Conservation (phyloP, 2,888 invertebrate species). For the Chrysopilus asiliformis region DNA sequence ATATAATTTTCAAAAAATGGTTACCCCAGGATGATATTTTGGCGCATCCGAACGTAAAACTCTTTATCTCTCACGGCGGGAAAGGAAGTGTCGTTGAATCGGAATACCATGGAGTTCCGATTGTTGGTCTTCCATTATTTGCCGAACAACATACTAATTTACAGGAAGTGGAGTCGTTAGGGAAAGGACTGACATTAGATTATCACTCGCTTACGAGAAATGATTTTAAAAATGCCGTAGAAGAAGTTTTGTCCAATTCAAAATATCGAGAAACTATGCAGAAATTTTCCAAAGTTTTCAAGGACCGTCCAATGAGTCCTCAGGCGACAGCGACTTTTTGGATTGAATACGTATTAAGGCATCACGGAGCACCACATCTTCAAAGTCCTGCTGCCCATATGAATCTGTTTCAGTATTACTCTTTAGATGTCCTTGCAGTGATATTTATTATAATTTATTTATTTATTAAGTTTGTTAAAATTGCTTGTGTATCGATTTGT, state of each 20-base stretch:
- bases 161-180: conserved; percentile 14
- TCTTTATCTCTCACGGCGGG: conserved; percentile 55
- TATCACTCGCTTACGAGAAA: conserved; percentile 14
- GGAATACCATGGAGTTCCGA: conserved; percentile 44
- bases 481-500: no score
- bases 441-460: background rate
- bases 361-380: conserved; percentile 40
- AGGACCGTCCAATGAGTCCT: conserved; percentile 39
- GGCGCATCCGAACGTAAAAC: conserved; percentile 43
- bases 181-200: conserved; percentile 19
- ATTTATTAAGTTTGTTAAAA: no score
- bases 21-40: no score
- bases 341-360: conserved; percentile 42
- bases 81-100: conserved; percentile 50
- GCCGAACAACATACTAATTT: conserved; percentile 22
- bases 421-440: conserved; percentile 34
- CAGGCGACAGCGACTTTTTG: conserved; percentile 41
- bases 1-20: conserved; percentile 19
- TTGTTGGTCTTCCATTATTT: conserved; percentile 29
- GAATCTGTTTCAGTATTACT: conserved; percentile 33
- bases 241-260: conserved; percentile 20
- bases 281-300: conserved; percentile 36
- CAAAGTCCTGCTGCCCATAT: no score
- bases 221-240: conserved; percentile 14
- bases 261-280: conserved; percentile 24